Evolutionary conservation across 2,797 vertebrate species (phyloP).

Genomic region (Thalassophryne amazonica): DNA sequence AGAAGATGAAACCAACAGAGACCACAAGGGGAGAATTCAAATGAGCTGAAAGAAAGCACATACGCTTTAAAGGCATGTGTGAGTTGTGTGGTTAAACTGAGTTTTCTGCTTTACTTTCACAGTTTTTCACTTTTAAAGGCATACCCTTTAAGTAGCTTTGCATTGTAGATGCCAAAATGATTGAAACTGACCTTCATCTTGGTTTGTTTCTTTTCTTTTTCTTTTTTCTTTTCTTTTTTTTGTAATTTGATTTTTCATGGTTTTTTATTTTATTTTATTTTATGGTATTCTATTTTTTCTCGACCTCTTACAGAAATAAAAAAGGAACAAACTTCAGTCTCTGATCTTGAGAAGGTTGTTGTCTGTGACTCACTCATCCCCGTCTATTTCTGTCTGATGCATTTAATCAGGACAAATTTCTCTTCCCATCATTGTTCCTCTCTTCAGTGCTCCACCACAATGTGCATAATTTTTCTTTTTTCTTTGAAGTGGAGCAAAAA

Average conservation of each 20-base stretch:
- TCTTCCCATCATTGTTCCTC: background rate
- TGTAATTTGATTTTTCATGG: background rate
- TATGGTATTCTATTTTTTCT: background rate
- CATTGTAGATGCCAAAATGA: background rate
- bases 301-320: background rate
- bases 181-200: slow-evolving; percentile 10
- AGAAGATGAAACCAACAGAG: background rate
- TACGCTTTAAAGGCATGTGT: slow-evolving; percentile 12
- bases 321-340: too few relatives aligned
- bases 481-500: slow-evolving; percentile 1
- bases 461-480: background rate
- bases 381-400: background rate
- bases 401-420: background rate
- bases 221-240: background rate
- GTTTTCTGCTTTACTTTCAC: background rate
- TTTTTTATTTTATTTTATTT: background rate
- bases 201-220: background rate
- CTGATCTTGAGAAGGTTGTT: background rate
- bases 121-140: background rate
- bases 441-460: background rate
- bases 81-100: slow-evolving; percentile 5
- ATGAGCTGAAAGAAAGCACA: background rate
- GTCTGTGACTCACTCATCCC: background rate
- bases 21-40: too few relatives aligned
- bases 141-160: background rate